These are phyloP conservation scores for Drosophila rellima DNA, from an alignment of 2,888 invertebrate species.

Conservation along the genomic window DNA sequence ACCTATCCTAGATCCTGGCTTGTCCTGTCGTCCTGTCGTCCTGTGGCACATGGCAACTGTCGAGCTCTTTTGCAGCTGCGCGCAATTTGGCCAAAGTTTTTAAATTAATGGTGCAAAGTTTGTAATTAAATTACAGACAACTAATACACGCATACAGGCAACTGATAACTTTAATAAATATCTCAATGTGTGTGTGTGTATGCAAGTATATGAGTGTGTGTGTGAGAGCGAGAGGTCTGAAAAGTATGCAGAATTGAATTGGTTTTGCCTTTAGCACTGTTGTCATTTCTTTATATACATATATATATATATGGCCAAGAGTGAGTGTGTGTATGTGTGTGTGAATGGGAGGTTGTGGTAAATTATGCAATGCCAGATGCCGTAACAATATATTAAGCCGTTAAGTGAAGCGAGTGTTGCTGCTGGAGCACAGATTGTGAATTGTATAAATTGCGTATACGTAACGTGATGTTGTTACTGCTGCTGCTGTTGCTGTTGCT, in stretches of 20 bases:
- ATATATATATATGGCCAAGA: conserved; percentile 34
- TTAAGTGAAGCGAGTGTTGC: conserved; percentile 68
- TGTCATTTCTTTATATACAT: conserved; percentile 56
- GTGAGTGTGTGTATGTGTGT: conserved; percentile 27
- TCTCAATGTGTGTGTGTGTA: not conserved
- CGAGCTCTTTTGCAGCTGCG: conserved; percentile 55
- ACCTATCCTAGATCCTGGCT: conserved; percentile 29
- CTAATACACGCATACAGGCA: conserved; percentile 33
- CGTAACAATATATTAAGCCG: conserved; percentile 79
- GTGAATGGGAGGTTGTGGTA: conserved; percentile 20
- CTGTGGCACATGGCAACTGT: conserved; percentile 47
- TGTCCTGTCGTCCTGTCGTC: not conserved
- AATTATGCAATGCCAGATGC: conserved; percentile 70
- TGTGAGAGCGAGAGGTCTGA: not conserved
- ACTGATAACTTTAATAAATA: conserved; percentile 47
- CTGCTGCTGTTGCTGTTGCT: conserved; percentile 4
- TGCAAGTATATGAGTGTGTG: not conserved
- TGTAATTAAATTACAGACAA: conserved; percentile 83
- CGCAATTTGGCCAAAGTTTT: conserved; percentile 78
- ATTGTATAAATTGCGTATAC: conserved; percentile 68
- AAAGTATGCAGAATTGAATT: conserved; percentile 58
- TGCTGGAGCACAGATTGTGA: conserved; percentile 65
- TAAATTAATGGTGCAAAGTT: conserved; percentile 83
- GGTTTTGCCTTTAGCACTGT: conserved; percentile 52
- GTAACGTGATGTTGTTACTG: conserved; percentile 33